Conservation (phyloP, 2,888 invertebrate genomes). For the Drosophila pegasa region DNA sequence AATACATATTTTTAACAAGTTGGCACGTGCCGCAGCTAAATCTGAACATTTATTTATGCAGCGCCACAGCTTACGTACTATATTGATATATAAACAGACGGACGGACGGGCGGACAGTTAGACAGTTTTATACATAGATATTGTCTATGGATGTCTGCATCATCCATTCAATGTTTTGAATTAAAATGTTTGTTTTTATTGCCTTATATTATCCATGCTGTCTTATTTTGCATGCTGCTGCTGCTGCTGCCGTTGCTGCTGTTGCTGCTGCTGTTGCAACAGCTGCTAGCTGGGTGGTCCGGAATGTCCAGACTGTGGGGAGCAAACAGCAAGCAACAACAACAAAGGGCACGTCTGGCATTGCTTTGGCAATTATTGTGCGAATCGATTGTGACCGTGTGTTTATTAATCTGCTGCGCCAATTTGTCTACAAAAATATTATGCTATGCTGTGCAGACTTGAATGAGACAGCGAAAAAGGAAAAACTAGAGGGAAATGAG, state of each 20-base stretch:
- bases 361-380: slow-evolving; percentile 5
- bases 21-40: slow-evolving; percentile 74
- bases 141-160: slow-evolving; percentile 29
- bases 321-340: background rate
- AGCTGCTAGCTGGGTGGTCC: slow-evolving; percentile 50
- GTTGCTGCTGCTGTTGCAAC: slow-evolving; percentile 17
- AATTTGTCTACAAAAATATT: slow-evolving; percentile 23
- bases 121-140: slow-evolving; percentile 34
- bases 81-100: slow-evolving; percentile 19
- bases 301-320: slow-evolving; percentile 19
- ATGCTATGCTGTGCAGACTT: background rate
- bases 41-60: slow-evolving; percentile 50
- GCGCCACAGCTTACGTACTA: slow-evolving; percentile 17
- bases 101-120: slow-evolving; percentile 15
- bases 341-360: slow-evolving; percentile 39
- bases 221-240: slow-evolving; percentile 22
- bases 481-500: background rate
- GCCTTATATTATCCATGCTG: slow-evolving; percentile 35
- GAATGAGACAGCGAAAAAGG: too few species aligned
- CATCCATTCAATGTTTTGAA: slow-evolving; percentile 30
- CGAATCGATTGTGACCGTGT: slow-evolving; percentile 9
- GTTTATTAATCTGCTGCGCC: slow-evolving; percentile 18
- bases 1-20: slow-evolving; percentile 56
- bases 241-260: slow-evolving; percentile 16
- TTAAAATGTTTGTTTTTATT: slow-evolving; percentile 47